Conservation (phyloP, 2,113 vertebrate genomes). For the Mustela nigripes region DNA sequence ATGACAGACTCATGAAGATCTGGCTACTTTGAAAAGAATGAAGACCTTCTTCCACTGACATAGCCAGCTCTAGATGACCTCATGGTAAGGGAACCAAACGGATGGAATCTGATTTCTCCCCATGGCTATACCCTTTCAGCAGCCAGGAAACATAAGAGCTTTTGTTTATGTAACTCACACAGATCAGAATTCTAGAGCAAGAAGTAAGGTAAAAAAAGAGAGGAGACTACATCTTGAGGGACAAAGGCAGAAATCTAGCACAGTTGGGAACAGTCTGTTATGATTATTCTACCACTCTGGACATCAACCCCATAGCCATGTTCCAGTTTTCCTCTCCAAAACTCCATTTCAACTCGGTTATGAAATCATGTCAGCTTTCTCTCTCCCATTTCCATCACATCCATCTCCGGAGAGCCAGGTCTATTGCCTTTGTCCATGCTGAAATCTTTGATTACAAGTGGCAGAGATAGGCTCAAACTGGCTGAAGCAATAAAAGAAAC, state of each 20-base stretch:
- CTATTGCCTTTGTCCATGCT: not conserved
- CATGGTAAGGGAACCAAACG: not conserved
- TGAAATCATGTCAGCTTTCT: not conserved
- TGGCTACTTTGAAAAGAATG: not conserved
- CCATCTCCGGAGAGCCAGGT: not conserved
- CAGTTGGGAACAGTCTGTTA: not conserved
- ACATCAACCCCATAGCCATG: not conserved
- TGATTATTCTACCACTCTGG: not conserved
- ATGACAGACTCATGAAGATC: not conserved
- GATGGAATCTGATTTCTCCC: not conserved
- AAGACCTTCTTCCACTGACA: not conserved
- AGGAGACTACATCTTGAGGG: not conserved
- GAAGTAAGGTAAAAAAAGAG: not conserved
- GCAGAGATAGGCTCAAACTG: not conserved
- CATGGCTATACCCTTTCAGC: not conserved
- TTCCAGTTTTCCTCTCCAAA: conserved; percentile 2
- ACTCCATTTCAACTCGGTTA: not conserved
- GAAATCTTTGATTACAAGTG: not conserved
- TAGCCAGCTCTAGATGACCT: not conserved
- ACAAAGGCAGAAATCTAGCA: not conserved
- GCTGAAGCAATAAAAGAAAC: not conserved
- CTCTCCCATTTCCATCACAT: not conserved
- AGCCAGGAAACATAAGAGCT: not conserved
- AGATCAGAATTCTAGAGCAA: not conserved
- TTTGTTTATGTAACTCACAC: not conserved